Conservation (phyloP, 2,113 vertebrate genomes). For the Ancistrus triradiatus region DNA sequence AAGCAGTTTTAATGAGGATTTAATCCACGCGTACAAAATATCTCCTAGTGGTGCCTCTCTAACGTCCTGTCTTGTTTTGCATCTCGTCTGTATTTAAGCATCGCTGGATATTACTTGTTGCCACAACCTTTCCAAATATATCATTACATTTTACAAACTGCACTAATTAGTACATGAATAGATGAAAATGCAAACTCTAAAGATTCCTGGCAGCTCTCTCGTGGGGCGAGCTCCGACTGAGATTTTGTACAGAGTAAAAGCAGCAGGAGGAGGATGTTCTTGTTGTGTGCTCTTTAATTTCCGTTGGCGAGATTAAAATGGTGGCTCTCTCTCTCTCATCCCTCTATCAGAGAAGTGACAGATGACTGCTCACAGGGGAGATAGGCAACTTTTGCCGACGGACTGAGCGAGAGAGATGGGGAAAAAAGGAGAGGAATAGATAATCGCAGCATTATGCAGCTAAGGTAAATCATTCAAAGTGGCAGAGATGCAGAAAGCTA, state of each 20-base stretch:
- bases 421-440: slow-evolving; percentile 42
- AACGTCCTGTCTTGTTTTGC: too few relatives aligned
- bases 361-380: slow-evolving; percentile 67
- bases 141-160: background rate
- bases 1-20: too few relatives aligned
- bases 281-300: slow-evolving; percentile 42
- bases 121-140: background rate
- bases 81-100: background rate
- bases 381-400: slow-evolving; percentile 63
- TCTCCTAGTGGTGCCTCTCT: too few relatives aligned
- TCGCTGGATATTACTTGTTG: too few relatives aligned
- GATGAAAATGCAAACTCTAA: slow-evolving; percentile 22
- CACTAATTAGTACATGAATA: slow-evolving; percentile 9
- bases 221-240: slow-evolving; percentile 4
- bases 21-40: too few relatives aligned
- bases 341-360: slow-evolving; percentile 62
- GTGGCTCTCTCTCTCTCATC: slow-evolving; percentile 52
- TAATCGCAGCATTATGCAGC: slow-evolving; percentile 67
- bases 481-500: slow-evolving; percentile 56
- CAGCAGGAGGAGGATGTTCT: slow-evolving; percentile 32
- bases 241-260: slow-evolving; percentile 23
- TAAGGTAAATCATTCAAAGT: slow-evolving; percentile 66
- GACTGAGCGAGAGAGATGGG: slow-evolving; percentile 54
- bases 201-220: slow-evolving; percentile 22
- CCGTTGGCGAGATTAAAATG: slow-evolving; percentile 43